Evolutionary conservation across 2,113 vertebrate genomes (phyloP), one percentile per base, ranked within the genome.

Genomic region (Larimichthys crocea): DNA sequence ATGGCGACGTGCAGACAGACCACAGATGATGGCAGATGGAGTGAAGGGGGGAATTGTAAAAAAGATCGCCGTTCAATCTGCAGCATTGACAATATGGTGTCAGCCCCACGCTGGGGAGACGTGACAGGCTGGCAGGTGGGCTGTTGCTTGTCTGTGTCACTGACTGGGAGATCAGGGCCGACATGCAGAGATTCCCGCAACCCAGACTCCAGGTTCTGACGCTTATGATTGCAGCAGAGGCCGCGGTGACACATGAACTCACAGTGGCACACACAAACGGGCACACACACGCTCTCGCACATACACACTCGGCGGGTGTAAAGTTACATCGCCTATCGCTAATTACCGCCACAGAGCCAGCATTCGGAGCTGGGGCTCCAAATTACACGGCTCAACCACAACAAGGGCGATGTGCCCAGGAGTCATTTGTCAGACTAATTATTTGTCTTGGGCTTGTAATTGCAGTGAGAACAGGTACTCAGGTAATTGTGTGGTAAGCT

Each of bases 351-450:
- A 88, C 77, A 60, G 91, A 80, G 90, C 87, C 91, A 88, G 87
- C 92, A 81, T 93, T 92, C 86, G 62, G 88, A 87, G 86, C 86
- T 24, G 83, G 90, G 86, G 88, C 90, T 94, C 91, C 92, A 94
- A 94, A 94, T 95, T 95, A 94, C 92, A 94, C 82, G 82, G 91
- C 94, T 94, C 93, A 92, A 94, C 92, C 94, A 94, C 94, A 95
- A 94, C 92, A 94, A 94, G 93, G 89, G 89, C 89, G 89, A 91
- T 86, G 89, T 91, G 90, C 93, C 93, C 92, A 88, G 90, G 92
- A 95, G 93, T 95, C 93, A 94, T 95, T 95, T 94, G 92, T 94
- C 92, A 93, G 92, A 94, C 93, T 95, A 95, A 95, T 95, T 95
- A 95, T 95, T 95, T 95, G 94, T 94, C 94, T 94, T 93, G 91